phyloP scores from a whole-genome alignment of 1,140 invertebrate species.

The Heliconius nattereri region DNA sequence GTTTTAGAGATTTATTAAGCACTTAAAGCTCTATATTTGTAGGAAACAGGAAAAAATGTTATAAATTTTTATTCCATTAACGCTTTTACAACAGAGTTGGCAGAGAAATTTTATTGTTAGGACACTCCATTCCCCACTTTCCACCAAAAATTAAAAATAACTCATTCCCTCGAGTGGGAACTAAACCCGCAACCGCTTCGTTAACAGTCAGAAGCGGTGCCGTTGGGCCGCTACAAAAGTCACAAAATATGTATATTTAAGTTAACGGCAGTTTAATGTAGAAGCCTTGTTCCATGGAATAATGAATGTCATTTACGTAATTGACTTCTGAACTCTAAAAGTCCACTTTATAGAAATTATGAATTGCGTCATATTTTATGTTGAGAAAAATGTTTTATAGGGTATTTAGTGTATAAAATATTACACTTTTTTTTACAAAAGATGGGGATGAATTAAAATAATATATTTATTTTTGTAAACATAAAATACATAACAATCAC shows the following conservation, averaged over 20 bases:
- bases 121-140: no score
- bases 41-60: not conserved
- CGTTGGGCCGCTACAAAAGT: not conserved
- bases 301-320: constrained; percentile 11
- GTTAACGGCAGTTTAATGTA: not conserved
- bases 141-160: no score
- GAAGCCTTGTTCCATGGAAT: constrained; percentile 1
- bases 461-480: no score
- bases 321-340: not conserved
- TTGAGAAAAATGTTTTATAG: not conserved
- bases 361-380: not conserved
- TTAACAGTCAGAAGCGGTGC: no score
- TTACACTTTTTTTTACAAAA: no score
- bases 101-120: no score
- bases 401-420: not conserved
- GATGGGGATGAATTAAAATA: no score
- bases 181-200: not conserved
- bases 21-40: not conserved
- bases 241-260: not conserved
- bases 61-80: no score
- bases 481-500: no score
- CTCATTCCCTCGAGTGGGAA: not conserved
- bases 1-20: not conserved
- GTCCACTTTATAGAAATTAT: not conserved
- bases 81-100: no score